Conservation (phyloP, 2,113 vertebrate species). For the Nycticryphes semicollaris region DNA sequence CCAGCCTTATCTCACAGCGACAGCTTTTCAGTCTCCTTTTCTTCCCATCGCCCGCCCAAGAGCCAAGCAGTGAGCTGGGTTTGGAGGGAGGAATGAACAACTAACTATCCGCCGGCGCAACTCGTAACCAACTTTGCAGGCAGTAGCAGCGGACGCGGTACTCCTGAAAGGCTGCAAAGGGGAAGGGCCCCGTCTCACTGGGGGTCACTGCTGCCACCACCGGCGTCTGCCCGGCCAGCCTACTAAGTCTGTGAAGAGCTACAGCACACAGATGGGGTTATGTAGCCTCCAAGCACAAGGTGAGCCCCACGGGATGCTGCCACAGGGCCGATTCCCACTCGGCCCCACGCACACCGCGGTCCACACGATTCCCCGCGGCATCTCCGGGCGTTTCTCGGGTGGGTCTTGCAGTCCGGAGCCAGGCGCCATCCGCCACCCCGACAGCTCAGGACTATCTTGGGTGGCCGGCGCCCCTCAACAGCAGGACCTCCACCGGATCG, state of each 20-base stretch:
- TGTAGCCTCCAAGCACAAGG: too few relatives aligned
- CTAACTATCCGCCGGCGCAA: fast-evolving
- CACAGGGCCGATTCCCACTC: not conserved
- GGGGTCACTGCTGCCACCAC: too few relatives aligned
- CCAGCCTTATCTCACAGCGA: not conserved
- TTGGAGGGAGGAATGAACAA: not conserved
- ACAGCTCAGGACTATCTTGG: not conserved
- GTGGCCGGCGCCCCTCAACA: not conserved
- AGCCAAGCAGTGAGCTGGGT: not conserved
- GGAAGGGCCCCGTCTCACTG: too few relatives aligned
- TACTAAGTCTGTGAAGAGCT: too few relatives aligned
- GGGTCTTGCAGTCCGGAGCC: too few relatives aligned
- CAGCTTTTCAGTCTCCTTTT: not conserved
- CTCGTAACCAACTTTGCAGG: fast-evolving
- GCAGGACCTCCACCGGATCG: too few relatives aligned
- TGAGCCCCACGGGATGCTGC: not conserved
- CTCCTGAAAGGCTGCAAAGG: fast-evolving
- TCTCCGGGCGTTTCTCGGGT: too few relatives aligned
- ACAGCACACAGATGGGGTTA: too few relatives aligned
- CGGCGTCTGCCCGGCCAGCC: too few relatives aligned
- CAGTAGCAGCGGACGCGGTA: fast-evolving
- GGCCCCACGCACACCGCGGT: not conserved
- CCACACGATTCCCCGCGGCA: not conserved
- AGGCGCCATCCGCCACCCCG: too few relatives aligned
- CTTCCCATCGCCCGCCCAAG: too few relatives aligned